A percentile compares a stretch with the other conserved stretches of the same genome.
phyloP scores from a whole-genome alignment of 2,113 vertebrate genomes.

The Phaethornis superciliosus region DNA sequence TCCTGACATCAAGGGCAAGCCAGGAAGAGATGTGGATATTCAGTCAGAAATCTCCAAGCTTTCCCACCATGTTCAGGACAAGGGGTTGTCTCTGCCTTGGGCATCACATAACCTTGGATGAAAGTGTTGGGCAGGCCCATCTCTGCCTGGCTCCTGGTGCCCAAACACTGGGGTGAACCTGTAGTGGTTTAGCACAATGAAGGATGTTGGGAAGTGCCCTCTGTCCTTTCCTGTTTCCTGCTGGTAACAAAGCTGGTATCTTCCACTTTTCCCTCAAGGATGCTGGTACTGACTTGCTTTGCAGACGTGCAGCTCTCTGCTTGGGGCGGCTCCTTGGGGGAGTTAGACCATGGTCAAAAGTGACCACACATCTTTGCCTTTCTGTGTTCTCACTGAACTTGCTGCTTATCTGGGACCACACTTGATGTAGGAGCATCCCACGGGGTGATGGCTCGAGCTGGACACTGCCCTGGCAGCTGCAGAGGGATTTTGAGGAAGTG shows the following conservation, averaged over 20 bases:
- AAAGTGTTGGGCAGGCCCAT: not conserved
- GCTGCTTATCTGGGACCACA: accelerated
- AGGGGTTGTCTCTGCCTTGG: not conserved
- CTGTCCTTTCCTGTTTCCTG: not conserved
- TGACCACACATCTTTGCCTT: not conserved
- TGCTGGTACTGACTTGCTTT: not conserved
- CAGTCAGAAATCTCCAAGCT: not conserved
- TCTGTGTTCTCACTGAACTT: not conserved
- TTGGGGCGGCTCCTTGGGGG: accelerated
- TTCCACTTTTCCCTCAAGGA: not conserved
- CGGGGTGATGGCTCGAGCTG: accelerated
- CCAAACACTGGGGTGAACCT: not conserved
- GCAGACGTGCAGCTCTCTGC: not conserved
- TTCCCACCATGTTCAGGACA: not conserved
- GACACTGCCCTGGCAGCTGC: not conserved
- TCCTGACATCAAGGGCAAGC: not conserved
- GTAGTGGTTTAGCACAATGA: not conserved
- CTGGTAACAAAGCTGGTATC: not conserved
- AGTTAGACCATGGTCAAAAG: accelerated
- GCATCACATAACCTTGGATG: not conserved
- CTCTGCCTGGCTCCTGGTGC: not conserved
- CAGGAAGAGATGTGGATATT: not conserved
- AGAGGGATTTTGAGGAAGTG: not conserved
- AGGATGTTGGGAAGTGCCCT: not conserved
- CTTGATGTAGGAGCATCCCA: not conserved